Percentiles rank a stretch among this genome's conserved stretches.
Conservation (phyloP, 2,888 invertebrate genomes). For the Ochropleura plecta region DNA sequence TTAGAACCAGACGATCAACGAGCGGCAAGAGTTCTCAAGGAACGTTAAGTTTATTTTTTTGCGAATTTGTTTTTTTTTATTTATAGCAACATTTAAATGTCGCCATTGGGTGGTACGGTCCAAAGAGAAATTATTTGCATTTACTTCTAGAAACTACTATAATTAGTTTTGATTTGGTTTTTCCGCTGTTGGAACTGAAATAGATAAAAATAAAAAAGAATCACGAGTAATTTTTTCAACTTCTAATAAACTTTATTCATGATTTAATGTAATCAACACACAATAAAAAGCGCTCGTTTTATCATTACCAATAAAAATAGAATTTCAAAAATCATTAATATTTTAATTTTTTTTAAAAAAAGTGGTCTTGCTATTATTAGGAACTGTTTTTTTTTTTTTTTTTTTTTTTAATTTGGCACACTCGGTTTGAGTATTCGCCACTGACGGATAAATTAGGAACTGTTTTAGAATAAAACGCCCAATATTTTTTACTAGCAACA, state of each 20-base stretch:
- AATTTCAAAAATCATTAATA: too few relatives aligned
- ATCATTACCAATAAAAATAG: neutral
- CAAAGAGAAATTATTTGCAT: conserved; percentile 12
- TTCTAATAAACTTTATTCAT: neutral
- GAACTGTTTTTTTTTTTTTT: conserved; percentile 26
- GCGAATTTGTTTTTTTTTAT: conserved; percentile 46
- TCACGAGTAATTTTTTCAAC: neutral
- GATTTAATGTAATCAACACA: neutral
- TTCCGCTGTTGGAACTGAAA: neutral
- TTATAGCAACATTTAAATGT: conserved; percentile 52
- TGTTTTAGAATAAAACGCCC: conserved; percentile 19
- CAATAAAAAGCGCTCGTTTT: neutral
- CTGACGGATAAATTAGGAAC: too few relatives aligned
- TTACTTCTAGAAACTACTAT: conserved; percentile 51
- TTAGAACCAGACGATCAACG: conserved; percentile 51
- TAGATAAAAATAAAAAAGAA: neutral
- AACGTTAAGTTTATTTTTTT: conserved; percentile 44
- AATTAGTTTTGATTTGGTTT: neutral
- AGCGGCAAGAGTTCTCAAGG: conserved; percentile 20
- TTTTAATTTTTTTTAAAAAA: too few relatives aligned
- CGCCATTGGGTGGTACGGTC: neutral
- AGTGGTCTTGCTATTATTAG: neutral
- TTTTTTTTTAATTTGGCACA: too few relatives aligned
- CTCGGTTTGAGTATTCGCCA: too few relatives aligned
- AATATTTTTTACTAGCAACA: conserved; percentile 50